phyloP scores from a whole-genome alignment of 2,797 vertebrate genomes.

The Brachyalestes nurse region DNA sequence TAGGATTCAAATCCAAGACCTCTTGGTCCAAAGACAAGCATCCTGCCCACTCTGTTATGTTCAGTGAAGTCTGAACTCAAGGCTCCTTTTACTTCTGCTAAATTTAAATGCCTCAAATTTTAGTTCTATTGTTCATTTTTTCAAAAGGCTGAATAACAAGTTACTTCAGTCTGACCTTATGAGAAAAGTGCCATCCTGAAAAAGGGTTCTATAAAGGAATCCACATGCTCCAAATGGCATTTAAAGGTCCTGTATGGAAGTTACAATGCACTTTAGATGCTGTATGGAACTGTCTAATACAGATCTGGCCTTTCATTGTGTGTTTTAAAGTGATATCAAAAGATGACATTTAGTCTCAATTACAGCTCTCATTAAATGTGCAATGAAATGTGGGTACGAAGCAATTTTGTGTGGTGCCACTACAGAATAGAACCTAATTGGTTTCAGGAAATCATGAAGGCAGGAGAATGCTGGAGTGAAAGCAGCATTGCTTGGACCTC shows the following conservation, averaged over 20 bases:
- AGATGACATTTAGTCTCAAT: background rate
- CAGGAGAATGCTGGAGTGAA: background rate
- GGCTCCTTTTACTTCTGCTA: no score
- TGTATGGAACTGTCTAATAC: background rate
- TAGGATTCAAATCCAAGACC: no score
- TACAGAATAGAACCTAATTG: slow-evolving; percentile 6
- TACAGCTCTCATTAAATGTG: background rate
- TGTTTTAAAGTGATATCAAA: background rate
- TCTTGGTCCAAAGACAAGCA: no score
- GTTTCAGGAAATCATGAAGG: background rate
- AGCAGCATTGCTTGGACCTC: no score
- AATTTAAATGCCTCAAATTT: no score
- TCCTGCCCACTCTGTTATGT: no score
- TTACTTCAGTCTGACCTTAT: background rate
- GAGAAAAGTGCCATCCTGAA: background rate
- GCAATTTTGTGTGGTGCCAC: background rate
- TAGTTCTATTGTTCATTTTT: no score
- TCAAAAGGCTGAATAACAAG: no score
- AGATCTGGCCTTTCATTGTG: slow-evolving; percentile 12
- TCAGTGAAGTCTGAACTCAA: no score
- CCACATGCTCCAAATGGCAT: background rate
- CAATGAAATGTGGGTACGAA: background rate
- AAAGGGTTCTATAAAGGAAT: background rate
- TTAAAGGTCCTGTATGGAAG: background rate
- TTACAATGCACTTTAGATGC: background rate